phyloP scores from a whole-genome alignment of 2,113 vertebrate species.

The Sinocyclocheilus anshuiensis region DNA sequence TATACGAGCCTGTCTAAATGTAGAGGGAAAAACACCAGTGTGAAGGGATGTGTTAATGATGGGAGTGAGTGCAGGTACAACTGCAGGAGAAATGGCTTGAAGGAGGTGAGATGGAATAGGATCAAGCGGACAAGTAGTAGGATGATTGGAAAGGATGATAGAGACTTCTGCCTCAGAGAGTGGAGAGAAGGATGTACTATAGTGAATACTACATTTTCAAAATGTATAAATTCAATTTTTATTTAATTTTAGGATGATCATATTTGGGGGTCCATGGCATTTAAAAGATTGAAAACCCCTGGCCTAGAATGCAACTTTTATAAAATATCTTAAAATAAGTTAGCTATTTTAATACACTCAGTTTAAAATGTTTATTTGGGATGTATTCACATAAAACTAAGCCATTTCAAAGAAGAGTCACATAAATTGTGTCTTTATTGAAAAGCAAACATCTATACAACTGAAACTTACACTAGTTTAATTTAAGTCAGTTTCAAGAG shows the following conservation, averaged over 20 bases:
- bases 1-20: too few relatives aligned
- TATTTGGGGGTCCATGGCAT: neutral
- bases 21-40: too few relatives aligned
- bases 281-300: neutral
- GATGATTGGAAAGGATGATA: too few relatives aligned
- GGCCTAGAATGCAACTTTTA: neutral
- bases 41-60: too few relatives aligned
- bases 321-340: neutral
- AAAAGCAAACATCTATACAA: slow-evolving; percentile 61
- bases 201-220: neutral
- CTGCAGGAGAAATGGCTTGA: too few relatives aligned
- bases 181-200: too few relatives aligned
- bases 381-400: neutral
- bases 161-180: too few relatives aligned
- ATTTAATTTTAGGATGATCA: neutral
- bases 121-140: too few relatives aligned
- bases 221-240: neutral
- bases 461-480: slow-evolving; percentile 53
- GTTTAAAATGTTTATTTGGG: neutral
- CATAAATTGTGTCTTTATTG: slow-evolving; percentile 58
- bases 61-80: too few relatives aligned
- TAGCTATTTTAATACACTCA: neutral
- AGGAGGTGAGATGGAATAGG: too few relatives aligned
- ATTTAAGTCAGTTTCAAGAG: slow-evolving; percentile 51
- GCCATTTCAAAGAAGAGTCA: slow-evolving; percentile 29